Percentiles rank a stretch among this genome's conserved stretches.
These are phyloP conservation scores for Platycercus adscitus DNA, from an alignment of 2,113 vertebrate species.

Conservation along the genomic window DNA sequence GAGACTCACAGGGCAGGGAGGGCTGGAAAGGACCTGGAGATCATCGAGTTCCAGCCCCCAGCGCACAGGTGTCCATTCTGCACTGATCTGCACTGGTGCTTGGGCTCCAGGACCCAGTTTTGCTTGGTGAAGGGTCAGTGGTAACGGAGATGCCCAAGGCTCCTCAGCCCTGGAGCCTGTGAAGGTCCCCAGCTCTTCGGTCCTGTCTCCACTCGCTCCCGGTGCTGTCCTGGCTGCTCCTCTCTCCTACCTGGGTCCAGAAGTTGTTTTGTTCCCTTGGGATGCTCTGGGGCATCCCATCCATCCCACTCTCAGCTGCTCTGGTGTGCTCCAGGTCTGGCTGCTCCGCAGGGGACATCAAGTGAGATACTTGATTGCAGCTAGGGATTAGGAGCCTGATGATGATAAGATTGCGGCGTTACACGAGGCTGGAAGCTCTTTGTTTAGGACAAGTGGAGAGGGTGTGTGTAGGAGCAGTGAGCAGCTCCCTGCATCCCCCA, in stretches of 20 bases:
- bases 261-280: not conserved
- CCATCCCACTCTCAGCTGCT: not conserved
- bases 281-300: not conserved
- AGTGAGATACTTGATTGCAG: not conserved
- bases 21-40: not conserved
- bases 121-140: not conserved
- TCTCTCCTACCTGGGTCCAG: not conserved
- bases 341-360: not conserved
- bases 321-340: fast-evolving
- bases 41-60: too few relatives aligned
- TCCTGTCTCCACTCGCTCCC: not conserved
- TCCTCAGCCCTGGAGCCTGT: not conserved
- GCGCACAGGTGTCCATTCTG: not conserved
- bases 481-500: not conserved
- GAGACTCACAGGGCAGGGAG: not conserved
- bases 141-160: not conserved
- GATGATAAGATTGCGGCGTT: not conserved
- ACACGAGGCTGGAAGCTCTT: not conserved
- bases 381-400: not conserved
- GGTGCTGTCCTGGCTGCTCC: not conserved
- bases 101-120: not conserved
- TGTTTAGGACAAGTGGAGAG: not conserved
- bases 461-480: fast-evolving
- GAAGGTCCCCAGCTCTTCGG: not conserved
- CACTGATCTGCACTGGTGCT: not conserved